These are phyloP conservation scores for Harpagoxenus sublaevis DNA, from an alignment of 2,888 invertebrate species.

Conservation along the genomic window DNA sequence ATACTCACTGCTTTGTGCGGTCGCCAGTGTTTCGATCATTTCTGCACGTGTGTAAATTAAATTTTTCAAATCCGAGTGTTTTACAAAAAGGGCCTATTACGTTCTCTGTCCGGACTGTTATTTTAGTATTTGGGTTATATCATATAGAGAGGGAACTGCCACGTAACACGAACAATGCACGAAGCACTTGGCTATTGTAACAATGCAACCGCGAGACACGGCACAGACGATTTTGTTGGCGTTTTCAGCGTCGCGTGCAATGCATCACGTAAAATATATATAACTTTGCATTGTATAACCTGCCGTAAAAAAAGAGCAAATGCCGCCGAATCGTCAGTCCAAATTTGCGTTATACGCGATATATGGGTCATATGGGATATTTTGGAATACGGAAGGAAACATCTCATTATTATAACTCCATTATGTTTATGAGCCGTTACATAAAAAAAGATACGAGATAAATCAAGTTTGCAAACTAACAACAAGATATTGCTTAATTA, in stretches of 20 bases:
- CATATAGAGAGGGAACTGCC: slow-evolving; percentile 23
- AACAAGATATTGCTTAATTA: background rate
- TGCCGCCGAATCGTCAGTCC: background rate
- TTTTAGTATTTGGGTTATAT: slow-evolving; percentile 38
- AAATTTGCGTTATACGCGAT: slow-evolving; percentile 7
- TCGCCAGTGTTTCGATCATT: background rate
- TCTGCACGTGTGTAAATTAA: slow-evolving; percentile 20
- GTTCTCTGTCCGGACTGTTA: slow-evolving; percentile 7
- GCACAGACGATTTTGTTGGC: slow-evolving; percentile 38
- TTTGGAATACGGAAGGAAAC: background rate
- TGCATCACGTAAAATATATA: slow-evolving; percentile 25
- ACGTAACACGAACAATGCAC: slow-evolving; percentile 40
- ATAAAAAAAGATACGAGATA: background rate
- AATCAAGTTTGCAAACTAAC: background rate
- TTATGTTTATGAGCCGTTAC: background rate
- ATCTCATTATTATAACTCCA: background rate
- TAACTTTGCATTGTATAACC: background rate
- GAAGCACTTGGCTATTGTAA: slow-evolving; percentile 40
- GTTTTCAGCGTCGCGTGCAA: slow-evolving; percentile 47
- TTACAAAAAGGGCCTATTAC: slow-evolving; percentile 25
- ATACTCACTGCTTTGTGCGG: background rate
- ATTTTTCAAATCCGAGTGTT: slow-evolving; percentile 15
- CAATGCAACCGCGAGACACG: slow-evolving; percentile 28
- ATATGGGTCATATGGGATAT: background rate
- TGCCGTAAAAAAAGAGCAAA: background rate